These are phyloP conservation scores for Ypsolopha scabrella DNA, from an alignment of 2,888 invertebrate genomes.

Conservation along the genomic window DNA sequence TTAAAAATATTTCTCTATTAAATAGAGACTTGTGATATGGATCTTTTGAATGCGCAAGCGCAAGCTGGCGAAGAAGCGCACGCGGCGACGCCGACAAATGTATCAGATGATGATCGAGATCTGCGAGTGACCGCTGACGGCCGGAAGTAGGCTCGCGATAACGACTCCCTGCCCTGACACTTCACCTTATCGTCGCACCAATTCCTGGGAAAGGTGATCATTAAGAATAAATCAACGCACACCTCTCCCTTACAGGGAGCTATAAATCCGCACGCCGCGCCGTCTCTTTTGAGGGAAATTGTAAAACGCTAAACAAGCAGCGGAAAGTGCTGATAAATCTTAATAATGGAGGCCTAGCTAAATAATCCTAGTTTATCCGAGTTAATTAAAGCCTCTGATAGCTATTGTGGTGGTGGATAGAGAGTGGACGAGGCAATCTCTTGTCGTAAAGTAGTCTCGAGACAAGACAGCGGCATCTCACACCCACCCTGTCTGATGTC, in stretches of 20 bases:
- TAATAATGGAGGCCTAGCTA: background rate
- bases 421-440: conserved; percentile 19
- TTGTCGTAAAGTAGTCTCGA: conserved; percentile 28
- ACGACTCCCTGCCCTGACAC: conserved; percentile 55
- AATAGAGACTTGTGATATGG: conserved; percentile 34
- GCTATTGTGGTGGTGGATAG: conserved; percentile 26
- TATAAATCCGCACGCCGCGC: conserved; percentile 24
- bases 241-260: conserved; percentile 20
- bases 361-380: conserved; percentile 17
- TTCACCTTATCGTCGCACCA: conserved; percentile 51
- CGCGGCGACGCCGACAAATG: conserved; percentile 60
- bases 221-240: conserved; percentile 60
- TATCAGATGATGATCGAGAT: conserved; percentile 58
- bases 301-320: conserved; percentile 27
- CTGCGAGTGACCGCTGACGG: conserved; percentile 52
- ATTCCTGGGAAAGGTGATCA: conserved; percentile 57
- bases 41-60: conserved; percentile 38
- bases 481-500: conserved; percentile 13
- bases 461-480: conserved; percentile 11
- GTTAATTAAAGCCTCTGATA: conserved; percentile 33
- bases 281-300: conserved; percentile 20
- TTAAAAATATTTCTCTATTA: background rate
- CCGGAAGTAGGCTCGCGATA: conserved; percentile 66
- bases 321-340: conserved; percentile 1
- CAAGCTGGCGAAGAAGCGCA: conserved; percentile 23